Base-by-base conservation (phyloP, 2,888 invertebrate genomes). In the Caenorhabditis sulstoni region DNA sequence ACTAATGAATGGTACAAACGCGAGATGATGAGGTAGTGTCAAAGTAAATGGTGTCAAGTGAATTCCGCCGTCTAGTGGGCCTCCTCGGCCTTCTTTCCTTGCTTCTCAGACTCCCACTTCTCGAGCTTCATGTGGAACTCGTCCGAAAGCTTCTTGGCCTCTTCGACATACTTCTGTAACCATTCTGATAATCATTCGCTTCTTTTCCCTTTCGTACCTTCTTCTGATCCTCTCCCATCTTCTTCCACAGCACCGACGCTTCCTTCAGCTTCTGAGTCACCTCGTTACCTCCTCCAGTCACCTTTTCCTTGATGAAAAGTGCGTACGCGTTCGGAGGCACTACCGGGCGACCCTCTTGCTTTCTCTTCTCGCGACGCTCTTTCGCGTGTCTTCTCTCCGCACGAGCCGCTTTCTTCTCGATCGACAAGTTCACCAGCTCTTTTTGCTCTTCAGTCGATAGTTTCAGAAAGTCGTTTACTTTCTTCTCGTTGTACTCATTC, bases 321-420 rank as follows among this genome's bases (percentile, higher is more conserved):
- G 73, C 67, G 45, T 73, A 78, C 0, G 78, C 61, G 62, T 44
- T 73, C 8, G 78, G 66, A 12, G 73, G 71, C 41, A 45, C 14
- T n/a, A 44, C 37, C 37, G 78, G 78, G 39, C 67, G 71, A 39
- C 71, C 78, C 8, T 37, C 53, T 5, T 18, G 18, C 29, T 67
- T 62, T 35, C 50, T 67, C 39, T 73, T 61, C 44, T 78, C 78
- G 9, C 78, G 66, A 49, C 55, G 66, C 39, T 53, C 71, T 18
- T 67, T 78, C 3, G 12, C 7, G 5, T 67, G 49, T 16, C 57
- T 71, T 44, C 55, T 53, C 7, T n/a, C 37, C 8, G 61, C 71
- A 20, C 37, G 29, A 5, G 66, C 67, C 16, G 49, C 62, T 44
- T 73, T 78, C 22, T 71, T 55, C 23, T 50, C 67, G n/a, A 45